These are phyloP conservation scores for Idaea biselata DNA, from an alignment of 2,888 invertebrate genomes.

Conservation along the genomic window DNA sequence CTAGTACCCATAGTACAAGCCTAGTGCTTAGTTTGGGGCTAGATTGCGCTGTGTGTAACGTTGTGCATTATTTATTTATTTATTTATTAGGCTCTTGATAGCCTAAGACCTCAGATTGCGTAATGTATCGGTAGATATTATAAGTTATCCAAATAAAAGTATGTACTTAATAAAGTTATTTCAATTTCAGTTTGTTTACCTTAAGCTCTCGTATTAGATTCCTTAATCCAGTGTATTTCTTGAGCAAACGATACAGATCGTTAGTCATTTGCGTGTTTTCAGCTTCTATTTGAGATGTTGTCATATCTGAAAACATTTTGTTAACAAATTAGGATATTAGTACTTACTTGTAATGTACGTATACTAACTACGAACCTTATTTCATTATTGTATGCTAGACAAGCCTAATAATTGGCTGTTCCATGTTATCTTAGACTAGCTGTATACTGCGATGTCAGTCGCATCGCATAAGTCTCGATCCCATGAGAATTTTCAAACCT, in stretches of 20 bases:
- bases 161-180: not conserved
- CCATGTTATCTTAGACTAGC: no score
- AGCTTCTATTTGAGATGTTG: slow-evolving; percentile 93
- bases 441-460: no score
- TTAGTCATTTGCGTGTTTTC: slow-evolving; percentile 97
- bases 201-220: slow-evolving; percentile 93
- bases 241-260: slow-evolving; percentile 93
- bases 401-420: no score
- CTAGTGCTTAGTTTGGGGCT: no score
- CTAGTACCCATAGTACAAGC: no score
- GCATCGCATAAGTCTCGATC: no score
- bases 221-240: slow-evolving; percentile 94
- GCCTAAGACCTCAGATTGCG: no score
- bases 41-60: no score
- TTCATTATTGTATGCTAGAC: not conserved
- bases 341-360: not conserved
- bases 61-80: no score
- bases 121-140: no score
- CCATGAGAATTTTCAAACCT: no score
- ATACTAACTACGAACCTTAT: not conserved
- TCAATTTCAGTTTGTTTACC: slow-evolving; percentile 71
- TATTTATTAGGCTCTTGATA: no score
- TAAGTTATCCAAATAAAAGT: slow-evolving; percentile 3
- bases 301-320: slow-evolving; percentile 87
- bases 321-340: not conserved